Conservation (phyloP, 2,797 vertebrate genomes). For the Thaleichthys pacificus region DNA sequence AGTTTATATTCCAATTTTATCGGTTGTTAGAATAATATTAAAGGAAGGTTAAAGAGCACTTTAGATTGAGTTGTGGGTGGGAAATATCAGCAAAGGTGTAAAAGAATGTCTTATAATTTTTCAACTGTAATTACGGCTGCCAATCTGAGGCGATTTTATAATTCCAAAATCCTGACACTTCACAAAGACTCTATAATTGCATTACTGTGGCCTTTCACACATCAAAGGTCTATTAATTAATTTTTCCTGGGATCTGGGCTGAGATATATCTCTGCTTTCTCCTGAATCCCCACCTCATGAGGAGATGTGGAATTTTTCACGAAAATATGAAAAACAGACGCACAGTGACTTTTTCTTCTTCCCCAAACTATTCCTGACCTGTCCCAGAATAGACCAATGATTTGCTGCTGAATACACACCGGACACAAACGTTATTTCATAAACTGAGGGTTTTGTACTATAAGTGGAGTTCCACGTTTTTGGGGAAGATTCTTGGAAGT, state of each 20-base stretch:
- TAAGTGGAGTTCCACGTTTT: slow-evolving; percentile 32
- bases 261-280: slow-evolving; percentile 64
- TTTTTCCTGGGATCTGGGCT: slow-evolving; percentile 66
- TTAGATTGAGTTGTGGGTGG: slow-evolving; percentile 54
- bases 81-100: slow-evolving; percentile 63
- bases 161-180: slow-evolving; percentile 81
- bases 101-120: slow-evolving; percentile 63
- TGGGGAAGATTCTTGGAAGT: slow-evolving; percentile 28
- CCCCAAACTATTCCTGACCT: slow-evolving; percentile 15
- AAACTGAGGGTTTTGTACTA: slow-evolving; percentile 27
- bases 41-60: slow-evolving; percentile 32
- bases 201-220: slow-evolving; percentile 73
- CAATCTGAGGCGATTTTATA: slow-evolving; percentile 74
- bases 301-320: slow-evolving; percentile 91
- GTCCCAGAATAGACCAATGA: slow-evolving; percentile 61
- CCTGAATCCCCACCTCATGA: slow-evolving; percentile 65
- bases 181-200: slow-evolving; percentile 83
- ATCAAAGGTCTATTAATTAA: slow-evolving; percentile 77
- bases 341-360: slow-evolving; percentile 49
- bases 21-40: neutral
- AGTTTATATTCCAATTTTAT: neutral
- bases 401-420: slow-evolving; percentile 65
- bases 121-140: slow-evolving; percentile 71
- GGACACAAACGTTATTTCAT: slow-evolving; percentile 58
- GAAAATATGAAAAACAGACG: slow-evolving; percentile 84